Conservation (phyloP, 2,797 vertebrate species). For the Tamandua tetradactyla region DNA sequence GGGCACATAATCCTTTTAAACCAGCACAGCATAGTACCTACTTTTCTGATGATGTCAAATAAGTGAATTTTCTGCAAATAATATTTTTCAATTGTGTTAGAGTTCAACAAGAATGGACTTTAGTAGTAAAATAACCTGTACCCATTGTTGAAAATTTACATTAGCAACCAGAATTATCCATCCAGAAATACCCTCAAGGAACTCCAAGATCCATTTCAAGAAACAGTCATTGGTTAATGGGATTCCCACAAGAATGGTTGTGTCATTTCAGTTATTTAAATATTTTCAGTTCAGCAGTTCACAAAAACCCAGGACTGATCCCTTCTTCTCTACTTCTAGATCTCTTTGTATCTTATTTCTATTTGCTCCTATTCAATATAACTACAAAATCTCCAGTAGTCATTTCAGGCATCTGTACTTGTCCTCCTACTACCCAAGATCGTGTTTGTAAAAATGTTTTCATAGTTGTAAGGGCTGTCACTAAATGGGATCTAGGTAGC, state of each 20-base stretch:
- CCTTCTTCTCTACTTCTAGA: background rate
- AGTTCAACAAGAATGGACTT: background rate
- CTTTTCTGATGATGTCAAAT: background rate
- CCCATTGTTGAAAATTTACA: slow-evolving; percentile 7
- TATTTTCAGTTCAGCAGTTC: slow-evolving; percentile 34
- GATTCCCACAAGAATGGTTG: background rate
- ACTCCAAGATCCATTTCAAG: background rate
- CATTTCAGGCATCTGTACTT: background rate
- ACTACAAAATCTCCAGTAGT: background rate
- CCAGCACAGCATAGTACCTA: no score
- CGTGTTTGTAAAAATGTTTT: slow-evolving; percentile 43
- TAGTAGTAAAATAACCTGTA: slow-evolving; percentile 11
- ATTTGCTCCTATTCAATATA: background rate
- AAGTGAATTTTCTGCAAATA: background rate
- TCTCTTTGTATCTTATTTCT: background rate
- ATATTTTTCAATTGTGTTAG: background rate
- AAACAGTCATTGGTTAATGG: background rate
- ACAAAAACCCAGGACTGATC: background rate
- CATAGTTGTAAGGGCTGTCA: slow-evolving; percentile 52
- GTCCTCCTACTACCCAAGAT: background rate
- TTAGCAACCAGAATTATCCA: background rate
- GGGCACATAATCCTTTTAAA: no score
- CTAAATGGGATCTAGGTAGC: slow-evolving; percentile 57
- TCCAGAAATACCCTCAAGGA: background rate
- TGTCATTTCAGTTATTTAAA: slow-evolving; percentile 46